Conservation (phyloP, 2,113 vertebrate species). For the Osmerus mordax region DNA sequence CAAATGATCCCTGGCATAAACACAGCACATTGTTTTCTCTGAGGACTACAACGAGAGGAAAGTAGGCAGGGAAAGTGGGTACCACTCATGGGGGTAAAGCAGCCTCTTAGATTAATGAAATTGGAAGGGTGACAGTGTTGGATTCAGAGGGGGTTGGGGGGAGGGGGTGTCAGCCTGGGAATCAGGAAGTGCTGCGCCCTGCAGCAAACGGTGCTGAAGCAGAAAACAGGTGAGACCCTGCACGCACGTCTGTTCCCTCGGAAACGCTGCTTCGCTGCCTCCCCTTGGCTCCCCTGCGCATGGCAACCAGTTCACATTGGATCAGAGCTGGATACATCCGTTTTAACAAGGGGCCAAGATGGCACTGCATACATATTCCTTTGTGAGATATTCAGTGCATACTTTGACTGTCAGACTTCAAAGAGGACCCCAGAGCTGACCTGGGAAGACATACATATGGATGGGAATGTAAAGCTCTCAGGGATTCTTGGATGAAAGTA, state of each 20-base stretch:
- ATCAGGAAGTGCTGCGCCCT: conserved; percentile 20
- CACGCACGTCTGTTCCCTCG: conserved; percentile 31
- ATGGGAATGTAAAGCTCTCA: conserved; percentile 31
- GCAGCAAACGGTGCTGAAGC: conserved; percentile 14
- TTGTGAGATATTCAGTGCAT: conserved; percentile 7
- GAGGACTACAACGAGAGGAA: background rate
- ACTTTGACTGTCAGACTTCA: conserved; percentile 28
- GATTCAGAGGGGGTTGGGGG: conserved; percentile 32
- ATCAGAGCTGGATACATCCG: conserved; percentile 23
- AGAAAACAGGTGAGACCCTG: conserved; percentile 49
- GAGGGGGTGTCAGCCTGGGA: conserved; percentile 16
- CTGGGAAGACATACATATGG: conserved; percentile 36
- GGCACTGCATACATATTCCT: conserved; percentile 25
- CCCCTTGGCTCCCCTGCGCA: conserved; percentile 16
- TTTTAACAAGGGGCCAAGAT: conserved; percentile 8
- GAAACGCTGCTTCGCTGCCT: conserved; percentile 31
- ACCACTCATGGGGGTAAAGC: too few relatives aligned
- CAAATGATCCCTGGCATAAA: conserved; percentile 33
- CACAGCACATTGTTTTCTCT: conserved; percentile 21
- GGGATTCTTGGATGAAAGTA: conserved; percentile 29
- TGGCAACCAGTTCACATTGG: conserved; percentile 34
- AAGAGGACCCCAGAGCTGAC: conserved; percentile 34
- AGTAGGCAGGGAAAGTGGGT: too few relatives aligned
- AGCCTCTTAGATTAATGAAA: too few relatives aligned
- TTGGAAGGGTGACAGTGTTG: conserved; percentile 14